Percentiles rank a stretch among this genome's conserved stretches.
These are phyloP conservation scores for Oxytorus armatus DNA, from an alignment of 2,888 invertebrate species.

Conservation along the genomic window DNA sequence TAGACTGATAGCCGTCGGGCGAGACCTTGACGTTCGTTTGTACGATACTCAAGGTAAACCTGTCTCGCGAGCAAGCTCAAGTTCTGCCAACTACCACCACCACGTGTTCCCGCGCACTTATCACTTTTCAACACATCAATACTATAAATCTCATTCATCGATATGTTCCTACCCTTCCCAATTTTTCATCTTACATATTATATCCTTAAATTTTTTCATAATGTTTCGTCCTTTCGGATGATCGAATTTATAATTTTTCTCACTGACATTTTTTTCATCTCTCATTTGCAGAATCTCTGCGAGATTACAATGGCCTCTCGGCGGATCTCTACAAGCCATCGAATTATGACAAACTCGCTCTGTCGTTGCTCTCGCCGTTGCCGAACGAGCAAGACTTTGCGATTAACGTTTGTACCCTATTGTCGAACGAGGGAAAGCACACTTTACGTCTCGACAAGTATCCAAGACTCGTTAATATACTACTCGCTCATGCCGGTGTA, in stretches of 20 bases:
- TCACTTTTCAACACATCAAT: background rate
- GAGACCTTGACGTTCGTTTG: conserved; percentile 32
- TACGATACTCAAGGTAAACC: conserved; percentile 46
- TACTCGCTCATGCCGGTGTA: conserved; percentile 97
- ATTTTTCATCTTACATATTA: too few relatives aligned
- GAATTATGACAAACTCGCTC: conserved; percentile 94
- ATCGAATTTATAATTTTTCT: background rate
- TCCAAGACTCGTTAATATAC: conserved; percentile 93
- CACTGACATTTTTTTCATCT: background rate
- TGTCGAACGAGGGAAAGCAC: conserved; percentile 97
- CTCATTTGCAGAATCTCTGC: conserved; percentile 85
- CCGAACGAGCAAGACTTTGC: conserved; percentile 99
- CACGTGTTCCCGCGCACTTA: conserved; percentile 34
- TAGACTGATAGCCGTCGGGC: background rate
- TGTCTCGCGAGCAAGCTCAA: conserved; percentile 28
- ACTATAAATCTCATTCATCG: too few relatives aligned
- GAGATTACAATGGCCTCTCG: conserved; percentile 89
- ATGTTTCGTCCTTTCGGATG: background rate
- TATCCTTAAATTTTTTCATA: background rate
- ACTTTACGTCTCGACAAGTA: conserved; percentile 93
- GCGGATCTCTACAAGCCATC: conserved; percentile 89
- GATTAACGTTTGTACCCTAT: conserved; percentile 97
- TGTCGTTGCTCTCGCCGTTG: conserved; percentile 96
- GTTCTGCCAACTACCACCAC: background rate
- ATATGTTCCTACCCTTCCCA: too few relatives aligned